phyloP scores from a whole-genome alignment of 2,888 invertebrate genomes.

The Neoscelio sp. region DNA sequence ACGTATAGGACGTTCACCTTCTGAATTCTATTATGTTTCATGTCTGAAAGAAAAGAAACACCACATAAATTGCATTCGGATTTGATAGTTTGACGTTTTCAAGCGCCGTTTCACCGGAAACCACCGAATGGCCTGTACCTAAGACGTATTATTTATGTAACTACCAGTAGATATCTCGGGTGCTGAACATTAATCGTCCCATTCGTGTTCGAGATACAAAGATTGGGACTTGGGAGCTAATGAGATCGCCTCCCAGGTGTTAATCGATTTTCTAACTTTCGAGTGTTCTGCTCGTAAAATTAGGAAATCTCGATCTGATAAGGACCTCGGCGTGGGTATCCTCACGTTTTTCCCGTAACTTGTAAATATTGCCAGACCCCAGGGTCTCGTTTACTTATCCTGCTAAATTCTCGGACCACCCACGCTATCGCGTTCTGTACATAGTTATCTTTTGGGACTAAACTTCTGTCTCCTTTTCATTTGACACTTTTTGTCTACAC shows the following conservation, averaged over 20 bases:
- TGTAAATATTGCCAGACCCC: conserved; percentile 73
- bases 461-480: conserved; percentile 49
- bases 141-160: conserved; percentile 23
- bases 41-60: conserved; percentile 12
- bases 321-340: conserved; percentile 57
- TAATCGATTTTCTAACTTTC: conserved; percentile 71
- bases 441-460: conserved; percentile 35
- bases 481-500: conserved; percentile 47
- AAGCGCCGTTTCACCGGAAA: no score
- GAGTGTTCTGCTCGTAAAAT: conserved; percentile 67
- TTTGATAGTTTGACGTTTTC: conserved; percentile 62
- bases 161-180: conserved; percentile 34
- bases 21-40: conserved; percentile 1
- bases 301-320: conserved; percentile 79
- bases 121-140: no score
- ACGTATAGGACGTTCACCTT: conserved; percentile 53
- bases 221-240: conserved; percentile 46
- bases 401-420: conserved; percentile 76
- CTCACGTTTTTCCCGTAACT: conserved; percentile 73
- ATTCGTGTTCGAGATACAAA: conserved; percentile 52
- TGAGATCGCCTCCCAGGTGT: conserved; percentile 66
- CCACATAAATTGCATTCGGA: conserved; percentile 51
- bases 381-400: conserved; percentile 55
- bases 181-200: conserved; percentile 57
- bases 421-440: conserved; percentile 72